phyloP scores from a whole-genome alignment of 2,888 invertebrate genomes.

The Hirtodrosophila confusa region DNA sequence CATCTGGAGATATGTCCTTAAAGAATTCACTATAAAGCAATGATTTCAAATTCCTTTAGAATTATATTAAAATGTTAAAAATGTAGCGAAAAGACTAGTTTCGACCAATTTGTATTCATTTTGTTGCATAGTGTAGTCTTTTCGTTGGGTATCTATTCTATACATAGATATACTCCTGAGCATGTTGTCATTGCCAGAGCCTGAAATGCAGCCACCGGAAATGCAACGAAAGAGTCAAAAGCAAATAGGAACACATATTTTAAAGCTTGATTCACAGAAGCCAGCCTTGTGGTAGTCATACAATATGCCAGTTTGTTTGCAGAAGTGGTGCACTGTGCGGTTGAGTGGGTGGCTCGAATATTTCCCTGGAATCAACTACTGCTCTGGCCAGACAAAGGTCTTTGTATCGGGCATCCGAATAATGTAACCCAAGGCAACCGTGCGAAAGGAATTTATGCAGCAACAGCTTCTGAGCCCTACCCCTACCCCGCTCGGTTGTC shows the following conservation, averaged over 20 bases:
- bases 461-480: slow-evolving; percentile 1
- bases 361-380: slow-evolving; percentile 16
- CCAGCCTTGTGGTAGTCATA: slow-evolving; percentile 7
- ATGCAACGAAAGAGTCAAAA: slow-evolving; percentile 34
- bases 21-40: too few relatives aligned
- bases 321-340: too few relatives aligned
- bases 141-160: too few relatives aligned
- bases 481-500: slow-evolving; percentile 2
- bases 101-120: background rate
- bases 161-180: too few relatives aligned
- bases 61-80: too few relatives aligned
- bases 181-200: background rate
- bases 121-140: background rate
- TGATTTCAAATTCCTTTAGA: too few relatives aligned
- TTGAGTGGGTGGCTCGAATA: slow-evolving; percentile 3
- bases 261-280: slow-evolving; percentile 17
- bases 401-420: slow-evolving; percentile 22
- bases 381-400: slow-evolving; percentile 8
- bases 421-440: slow-evolving; percentile 22
- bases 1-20: too few relatives aligned
- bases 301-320: slow-evolving; percentile 7
- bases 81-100: too few relatives aligned
- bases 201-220: slow-evolving; percentile 20
- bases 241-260: slow-evolving; percentile 44
- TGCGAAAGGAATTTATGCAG: slow-evolving; percentile 17